A percentile compares a stretch with the other conserved stretches of the same genome.
Evolutionary conservation across 2,113 vertebrate species (phyloP).

Genomic region (Arvicanthis niloticus): DNA sequence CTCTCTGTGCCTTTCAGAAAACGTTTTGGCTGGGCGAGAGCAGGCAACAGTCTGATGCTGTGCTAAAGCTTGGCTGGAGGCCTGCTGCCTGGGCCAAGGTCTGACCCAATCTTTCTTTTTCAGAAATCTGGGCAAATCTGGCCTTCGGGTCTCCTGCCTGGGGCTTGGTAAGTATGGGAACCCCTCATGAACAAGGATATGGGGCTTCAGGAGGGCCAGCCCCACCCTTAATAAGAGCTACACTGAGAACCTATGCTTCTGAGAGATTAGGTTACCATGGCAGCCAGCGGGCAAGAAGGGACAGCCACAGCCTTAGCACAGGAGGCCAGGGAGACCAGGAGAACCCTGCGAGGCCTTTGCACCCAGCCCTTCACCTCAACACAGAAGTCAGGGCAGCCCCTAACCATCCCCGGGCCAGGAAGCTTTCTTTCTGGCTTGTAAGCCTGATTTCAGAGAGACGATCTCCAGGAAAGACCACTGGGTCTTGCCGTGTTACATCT

Average conservation of each 20-base stretch:
- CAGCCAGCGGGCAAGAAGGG: not conserved
- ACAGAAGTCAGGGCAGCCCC: not conserved
- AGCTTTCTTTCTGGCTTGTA: not conserved
- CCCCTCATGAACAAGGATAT: not conserved
- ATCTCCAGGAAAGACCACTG: accelerated
- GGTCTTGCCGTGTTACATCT: too few relatives aligned
- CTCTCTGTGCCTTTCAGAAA: not conserved
- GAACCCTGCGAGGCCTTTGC: not conserved
- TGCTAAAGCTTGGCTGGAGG: accelerated
- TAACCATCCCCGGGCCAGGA: accelerated
- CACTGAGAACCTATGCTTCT: not conserved
- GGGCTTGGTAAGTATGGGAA: slow-evolving; percentile 93
- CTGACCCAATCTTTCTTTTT: slow-evolving; percentile 77
- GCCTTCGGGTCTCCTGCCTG: slow-evolving; percentile 97
- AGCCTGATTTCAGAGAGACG: not conserved
- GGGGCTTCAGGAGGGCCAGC: accelerated
- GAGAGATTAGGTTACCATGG: not conserved
- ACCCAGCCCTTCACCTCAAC: not conserved
- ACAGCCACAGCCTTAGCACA: not conserved
- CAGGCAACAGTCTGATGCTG: accelerated
- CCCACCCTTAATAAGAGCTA: not conserved
- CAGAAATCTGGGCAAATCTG: slow-evolving; percentile 99
- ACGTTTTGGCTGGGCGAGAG: accelerated
- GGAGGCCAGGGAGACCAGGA: too few relatives aligned
- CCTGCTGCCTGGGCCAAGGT: not conserved